Evolutionary conservation across 35 echinoderm and acorn worm species (phyloP).

Genomic region (Heliocidaris tuberculata): DNA sequence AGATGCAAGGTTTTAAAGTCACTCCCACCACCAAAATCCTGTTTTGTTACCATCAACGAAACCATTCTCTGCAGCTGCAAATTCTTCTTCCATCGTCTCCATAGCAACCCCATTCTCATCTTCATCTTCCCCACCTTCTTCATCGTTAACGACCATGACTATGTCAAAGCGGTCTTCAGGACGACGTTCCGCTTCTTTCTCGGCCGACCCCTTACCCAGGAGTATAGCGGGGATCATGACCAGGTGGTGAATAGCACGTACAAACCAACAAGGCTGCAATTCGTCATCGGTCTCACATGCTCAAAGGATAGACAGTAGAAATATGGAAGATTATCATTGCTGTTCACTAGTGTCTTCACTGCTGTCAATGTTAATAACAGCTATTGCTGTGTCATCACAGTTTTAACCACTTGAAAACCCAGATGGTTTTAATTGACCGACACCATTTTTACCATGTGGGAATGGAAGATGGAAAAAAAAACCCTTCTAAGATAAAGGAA

Average conservation of each 20-base stretch:
- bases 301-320: not conserved
- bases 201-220: not conserved
- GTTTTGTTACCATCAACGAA: not conserved
- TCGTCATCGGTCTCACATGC: constrained; percentile 4
- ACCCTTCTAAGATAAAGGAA: no score
- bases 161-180: not conserved
- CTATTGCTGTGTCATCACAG: no score
- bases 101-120: not conserved
- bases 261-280: constrained; percentile 31
- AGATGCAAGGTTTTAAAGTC: not conserved
- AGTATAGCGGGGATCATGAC: constrained; percentile 32
- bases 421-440: no score
- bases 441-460: no score
- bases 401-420: no score
- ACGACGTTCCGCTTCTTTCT: not conserved
- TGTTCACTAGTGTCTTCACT: not conserved
- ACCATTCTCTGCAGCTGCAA: not conserved
- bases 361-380: no score
- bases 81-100: not conserved
- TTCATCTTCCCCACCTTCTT: constrained; percentile 4
- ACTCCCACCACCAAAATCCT: not conserved
- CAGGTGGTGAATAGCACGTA: constrained; percentile 29
- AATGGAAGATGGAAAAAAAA: no score
- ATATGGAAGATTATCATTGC: not conserved
- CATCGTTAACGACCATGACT: not conserved